Base-by-base conservation (phyloP, 2,113 vertebrate genomes). In the Anguilla rostrata region DNA sequence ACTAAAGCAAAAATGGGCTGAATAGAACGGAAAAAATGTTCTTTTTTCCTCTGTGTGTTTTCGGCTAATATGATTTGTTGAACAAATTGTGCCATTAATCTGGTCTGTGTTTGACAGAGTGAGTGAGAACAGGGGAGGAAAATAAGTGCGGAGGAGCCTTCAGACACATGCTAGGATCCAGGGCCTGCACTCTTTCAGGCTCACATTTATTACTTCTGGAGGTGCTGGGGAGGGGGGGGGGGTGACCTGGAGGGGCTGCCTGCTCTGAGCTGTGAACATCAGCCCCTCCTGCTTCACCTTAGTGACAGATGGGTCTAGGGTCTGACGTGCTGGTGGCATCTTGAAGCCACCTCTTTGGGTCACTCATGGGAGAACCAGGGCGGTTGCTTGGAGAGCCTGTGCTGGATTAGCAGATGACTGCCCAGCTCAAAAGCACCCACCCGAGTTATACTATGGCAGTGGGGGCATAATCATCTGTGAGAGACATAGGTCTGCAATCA, bases 11-110 rank as follows among this genome's bases (percentile, higher is more conserved):
- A 40, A 39, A 2, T 43, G 22, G 81, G 22, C 46, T 80, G 82
- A 60, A 82, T 63, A 83, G 94, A 94, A 95, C 95, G 94, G 92
- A 91, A 89, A 92, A 95, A 91, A 90, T 88, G 92, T 95, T 94
- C 92, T 94, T 94, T 94, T 94, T 93, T 80, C 95, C 95, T 95
- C 95, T 95, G 95, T 95, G 95, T 86, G 95, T 95, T 86, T 86
- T 86, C 56, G 3, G 29, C 56, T 86, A 86, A 86, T 86, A 86
- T 86, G 85, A 86, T 86, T 86, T 97, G 96, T 97, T 96, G 96
- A 97, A 96, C 96, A 97, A 97, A 97, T 96, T 96, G 96, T 97
- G 96, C 96, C 96, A 97, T 97, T 97, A 97, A 97, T 97, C 96
- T 96, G 94, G 49, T 93, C 94, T 95, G 94, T 96, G 95, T 97